phyloP scores from a whole-genome alignment of 2,888 invertebrate genomes.

The Panopea generosa region DNA sequence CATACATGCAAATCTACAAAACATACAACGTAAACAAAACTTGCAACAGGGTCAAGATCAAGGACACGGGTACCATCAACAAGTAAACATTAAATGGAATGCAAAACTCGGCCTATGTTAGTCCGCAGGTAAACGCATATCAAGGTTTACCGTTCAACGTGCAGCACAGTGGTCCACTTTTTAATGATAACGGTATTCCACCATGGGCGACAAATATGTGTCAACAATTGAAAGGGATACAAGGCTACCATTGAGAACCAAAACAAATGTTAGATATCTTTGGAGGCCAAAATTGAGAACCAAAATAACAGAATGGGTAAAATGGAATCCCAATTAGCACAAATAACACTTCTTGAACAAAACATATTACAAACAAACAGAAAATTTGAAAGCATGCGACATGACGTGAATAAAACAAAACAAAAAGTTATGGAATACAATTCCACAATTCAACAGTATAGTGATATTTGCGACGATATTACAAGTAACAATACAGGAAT shows the following conservation, averaged over 20 bases:
- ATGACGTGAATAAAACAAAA: too few relatives aligned
- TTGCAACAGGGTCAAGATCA: too few relatives aligned
- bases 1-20: not conserved
- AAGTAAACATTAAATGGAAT: not conserved
- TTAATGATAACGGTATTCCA: not conserved
- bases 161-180: not conserved
- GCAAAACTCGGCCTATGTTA: not conserved
- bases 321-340: too few relatives aligned
- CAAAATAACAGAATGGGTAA: too few relatives aligned
- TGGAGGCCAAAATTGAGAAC: too few relatives aligned
- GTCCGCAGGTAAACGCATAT: not conserved
- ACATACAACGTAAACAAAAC: not conserved
- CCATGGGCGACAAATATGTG: not conserved
- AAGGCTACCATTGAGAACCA: slow-evolving; percentile 1
- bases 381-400: too few relatives aligned
- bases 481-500: not conserved
- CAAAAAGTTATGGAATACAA: too few relatives aligned
- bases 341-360: too few relatives aligned
- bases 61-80: not conserved
- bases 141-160: not conserved
- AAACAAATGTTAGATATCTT: not conserved
- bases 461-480: slow-evolving; percentile 27
- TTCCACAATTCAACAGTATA: slow-evolving; percentile 11
- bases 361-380: too few relatives aligned
- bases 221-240: slow-evolving; percentile 1